Percentiles rank a stretch among this genome's conserved stretches.
Conservation (phyloP, 2,113 vertebrate species). For the Pseudorhombus dupliciocellatus region DNA sequence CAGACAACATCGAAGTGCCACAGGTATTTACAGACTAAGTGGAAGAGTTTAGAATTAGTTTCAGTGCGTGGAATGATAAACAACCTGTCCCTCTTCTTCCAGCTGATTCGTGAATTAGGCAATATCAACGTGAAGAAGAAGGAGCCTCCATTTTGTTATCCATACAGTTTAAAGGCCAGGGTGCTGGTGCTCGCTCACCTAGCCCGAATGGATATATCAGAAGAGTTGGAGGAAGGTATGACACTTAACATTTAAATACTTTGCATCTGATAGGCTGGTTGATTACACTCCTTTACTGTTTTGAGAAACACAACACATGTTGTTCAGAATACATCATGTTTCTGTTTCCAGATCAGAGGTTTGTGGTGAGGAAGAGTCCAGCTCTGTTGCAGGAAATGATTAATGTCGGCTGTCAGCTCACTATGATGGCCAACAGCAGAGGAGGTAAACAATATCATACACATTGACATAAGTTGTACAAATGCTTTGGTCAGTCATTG, state of each 20-base stretch:
- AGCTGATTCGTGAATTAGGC: slow-evolving; percentile 97
- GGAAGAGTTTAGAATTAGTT: neutral
- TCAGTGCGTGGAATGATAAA: neutral
- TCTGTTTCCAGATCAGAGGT: slow-evolving; percentile 90
- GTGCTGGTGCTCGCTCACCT: slow-evolving; percentile 93
- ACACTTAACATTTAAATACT: neutral
- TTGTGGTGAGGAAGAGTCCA: slow-evolving; percentile 95
- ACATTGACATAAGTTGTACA: neutral
- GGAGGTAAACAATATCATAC: slow-evolving; percentile 83
- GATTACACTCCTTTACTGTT: neutral
- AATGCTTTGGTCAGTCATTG: neutral
- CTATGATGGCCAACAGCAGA: slow-evolving; percentile 97
- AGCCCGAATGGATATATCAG: slow-evolving; percentile 93
- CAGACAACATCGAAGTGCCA: slow-evolving; percentile 96
- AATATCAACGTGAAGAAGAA: slow-evolving; percentile 99
- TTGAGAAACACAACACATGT: neutral
- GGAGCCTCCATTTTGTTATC: slow-evolving; percentile 96
- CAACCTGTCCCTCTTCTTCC: slow-evolving; percentile 19
- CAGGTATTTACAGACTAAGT: slow-evolving; percentile 82
- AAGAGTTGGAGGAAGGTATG: slow-evolving; percentile 94
- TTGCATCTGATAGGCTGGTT: neutral
- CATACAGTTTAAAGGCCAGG: slow-evolving; percentile 96
- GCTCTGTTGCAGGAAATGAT: slow-evolving; percentile 98
- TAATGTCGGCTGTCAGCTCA: slow-evolving; percentile 97
- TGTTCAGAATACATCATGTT: slow-evolving; percentile 17